Evolutionary conservation across 2,888 invertebrate species (phyloP), one percentile per base, ranked within the genome.

Genomic region (Lasiommata megera): DNA sequence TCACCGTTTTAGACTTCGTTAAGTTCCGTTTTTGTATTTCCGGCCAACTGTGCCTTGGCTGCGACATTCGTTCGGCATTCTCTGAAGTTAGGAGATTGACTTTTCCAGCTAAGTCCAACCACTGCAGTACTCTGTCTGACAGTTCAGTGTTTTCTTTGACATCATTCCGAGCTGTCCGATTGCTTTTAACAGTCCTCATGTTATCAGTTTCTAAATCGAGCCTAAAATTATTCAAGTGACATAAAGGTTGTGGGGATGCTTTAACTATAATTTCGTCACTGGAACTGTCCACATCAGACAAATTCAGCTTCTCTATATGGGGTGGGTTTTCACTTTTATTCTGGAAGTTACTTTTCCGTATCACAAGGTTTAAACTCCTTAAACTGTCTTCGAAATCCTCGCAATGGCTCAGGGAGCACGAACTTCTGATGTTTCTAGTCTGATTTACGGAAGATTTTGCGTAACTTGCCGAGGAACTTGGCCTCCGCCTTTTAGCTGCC

Each of bases 81-180:
- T 81, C 79, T 1, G 84, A 78, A n/a, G 80, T 78, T 14, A 91
- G 63, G 28, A 91, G 68, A 66, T 88, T 87, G 1, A 91, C 87
- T 70, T 93, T 92, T 0, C 94, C 94, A 0, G 95, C 95, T 56
- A 96, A 82, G 74, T 96, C 95, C 64, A 96, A 73, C 96, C 96
- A 96, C 68, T 95, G 94, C 3, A 96, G 80, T 0, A 96, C 96
- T 54, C 95, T 90, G 60, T 96, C 95, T 0, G 95, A 91, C 16
- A 91, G 67, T n/a, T 88, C 89, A 0, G 80, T 87, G 62, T 78
- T 83, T 48, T 84, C 84, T 57, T 80, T 79, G 0, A 66, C 69
- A 1, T 89, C 88, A 0, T 67, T 67, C 50, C 87, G 74, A 6
- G 80, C 73, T 0, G 89, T 88, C 61, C 88, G 77, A 62, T 87